Evolutionary conservation across 2,797 vertebrate genomes (phyloP), one percentile per base, ranked within the genome.

Genomic region (Amblyopsis hoosieri): DNA sequence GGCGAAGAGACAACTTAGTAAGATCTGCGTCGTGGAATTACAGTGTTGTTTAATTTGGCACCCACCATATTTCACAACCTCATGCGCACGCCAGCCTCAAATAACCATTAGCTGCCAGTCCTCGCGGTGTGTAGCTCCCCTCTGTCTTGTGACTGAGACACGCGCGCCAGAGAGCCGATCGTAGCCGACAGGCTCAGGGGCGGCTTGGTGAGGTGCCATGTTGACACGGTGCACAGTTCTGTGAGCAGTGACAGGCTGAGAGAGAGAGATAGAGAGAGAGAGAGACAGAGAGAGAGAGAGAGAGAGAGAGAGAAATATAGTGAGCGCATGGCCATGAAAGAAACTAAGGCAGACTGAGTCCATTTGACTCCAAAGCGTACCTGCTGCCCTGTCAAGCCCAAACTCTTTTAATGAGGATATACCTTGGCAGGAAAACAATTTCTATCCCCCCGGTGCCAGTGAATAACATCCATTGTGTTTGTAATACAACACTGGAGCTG

Each of bases 401-500:
- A 29, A 47, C 60, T 19, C 11, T 57, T 76, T 76, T 78, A 80
- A 82, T 73, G 66, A 69, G 67, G 62, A 72, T 62, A 73, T 64
- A 69, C 56, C 69, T 58, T 4, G 31, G 14, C 1, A 7, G 59
- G 1, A 62, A 51, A 42, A 33, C 14, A 19, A 12, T 12, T 31
- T 47, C 33, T 66, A 45, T 14, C 19, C 49, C 55, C 11, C 9
- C 71, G 1, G 1, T 12, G 47, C 47, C 47, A 48, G 47, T 48
- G 47, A 42, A 42, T 42, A 42, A 42, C 37, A 42, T 42, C 37
- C 37, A 42, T 42, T 42, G 37, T 42, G 37, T 42, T 42, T 42
- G 37, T 42, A 42, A 42, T 42, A 42, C 37, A 42, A 42, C 37
- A 42, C 37, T 42, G 37, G 37, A 42, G 37, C 37, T 42, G 37